These are phyloP conservation scores for Arctocebus calabarensis DNA, from an alignment of 2,797 vertebrate species.

Conservation along the genomic window DNA sequence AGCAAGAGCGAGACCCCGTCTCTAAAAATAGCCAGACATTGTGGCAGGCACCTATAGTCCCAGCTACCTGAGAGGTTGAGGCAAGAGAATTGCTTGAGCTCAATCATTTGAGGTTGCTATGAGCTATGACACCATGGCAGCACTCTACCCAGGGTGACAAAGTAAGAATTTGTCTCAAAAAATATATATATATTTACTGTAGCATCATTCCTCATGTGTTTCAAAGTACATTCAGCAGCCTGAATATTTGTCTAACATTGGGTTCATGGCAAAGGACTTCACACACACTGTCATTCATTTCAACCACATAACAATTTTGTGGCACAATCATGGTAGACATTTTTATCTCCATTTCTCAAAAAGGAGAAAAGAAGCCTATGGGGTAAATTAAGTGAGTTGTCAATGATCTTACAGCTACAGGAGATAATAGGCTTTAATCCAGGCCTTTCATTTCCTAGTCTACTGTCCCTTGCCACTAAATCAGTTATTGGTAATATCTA, in stretches of 20 bases:
- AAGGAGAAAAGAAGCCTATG: not conserved
- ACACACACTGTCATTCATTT: not conserved
- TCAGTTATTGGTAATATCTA: not conserved
- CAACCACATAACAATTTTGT: not conserved
- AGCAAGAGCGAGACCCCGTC: too few relatives aligned
- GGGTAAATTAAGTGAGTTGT: not conserved
- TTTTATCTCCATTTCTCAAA: constrained; percentile 4
- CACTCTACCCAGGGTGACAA: too few relatives aligned
- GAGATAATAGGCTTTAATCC: not conserved
- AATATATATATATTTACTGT: not conserved
- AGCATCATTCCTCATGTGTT: not conserved
- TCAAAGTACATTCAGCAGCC: not conserved
- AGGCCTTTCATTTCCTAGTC: not conserved
- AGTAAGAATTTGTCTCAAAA: too few relatives aligned
- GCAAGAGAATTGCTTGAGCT: too few relatives aligned
- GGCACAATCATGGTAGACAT: not conserved
- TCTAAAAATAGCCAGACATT: too few relatives aligned
- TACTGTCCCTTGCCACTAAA: constrained; percentile 32
- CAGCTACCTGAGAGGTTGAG: too few relatives aligned
- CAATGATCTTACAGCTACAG: not conserved
- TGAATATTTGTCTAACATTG: not conserved
- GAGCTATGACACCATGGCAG: too few relatives aligned
- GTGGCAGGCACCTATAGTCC: too few relatives aligned
- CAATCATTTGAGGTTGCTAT: too few relatives aligned
- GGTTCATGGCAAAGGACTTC: not conserved